Base-by-base conservation (phyloP, 2,797 vertebrate genomes). In the Lagocephalus sceleratus region DNA sequence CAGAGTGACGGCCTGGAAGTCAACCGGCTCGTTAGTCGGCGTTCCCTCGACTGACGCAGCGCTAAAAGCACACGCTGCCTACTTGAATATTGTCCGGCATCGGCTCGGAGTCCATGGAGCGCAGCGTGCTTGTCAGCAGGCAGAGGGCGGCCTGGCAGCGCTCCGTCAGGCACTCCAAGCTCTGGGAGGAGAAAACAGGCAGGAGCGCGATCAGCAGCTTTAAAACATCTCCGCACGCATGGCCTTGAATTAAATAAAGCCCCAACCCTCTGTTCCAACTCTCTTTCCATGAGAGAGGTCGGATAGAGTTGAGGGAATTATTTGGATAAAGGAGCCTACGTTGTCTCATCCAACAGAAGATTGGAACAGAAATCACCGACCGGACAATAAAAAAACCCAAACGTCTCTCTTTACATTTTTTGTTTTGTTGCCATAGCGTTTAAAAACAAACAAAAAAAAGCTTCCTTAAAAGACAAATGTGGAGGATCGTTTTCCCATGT, bases 151-250 rank as follows among this genome's bases (percentile, higher is more conserved):
- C 87, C 71, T 90, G 80, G 61, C 91, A 92, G 2, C 79, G 76
- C 60, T 90, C 88, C 0, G 82, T 90, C 68, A 92, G 80, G 73
- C 83, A 83, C 71, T 92, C 91, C 75, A 92, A 80, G 60, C 90
- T 91, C 91, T 92, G 66, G 32, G 23, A 38, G 1, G 51, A 59
- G 19, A 60, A 14, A 1, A 25, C 0, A 43, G 3, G 20, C 5
- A 19, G 29, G n/a, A 20, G 9, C 1, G 12, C 10, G 47, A 59
- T 48, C 7, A 39, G 7, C 10, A 20, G 2, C 41, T 44, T 29
- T 29, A 10, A 11, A 11, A 29, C 26, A 3, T 29, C 26, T 29
- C 26, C 26, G 9, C 26, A 29, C 11, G 32, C 32, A 14, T 1
- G 12, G 32, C 32, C 29, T 35, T 14, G 12, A 35, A 35, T 25